Base-by-base conservation (phyloP, 2,888 invertebrate species). In the Philaethria dido region DNA sequence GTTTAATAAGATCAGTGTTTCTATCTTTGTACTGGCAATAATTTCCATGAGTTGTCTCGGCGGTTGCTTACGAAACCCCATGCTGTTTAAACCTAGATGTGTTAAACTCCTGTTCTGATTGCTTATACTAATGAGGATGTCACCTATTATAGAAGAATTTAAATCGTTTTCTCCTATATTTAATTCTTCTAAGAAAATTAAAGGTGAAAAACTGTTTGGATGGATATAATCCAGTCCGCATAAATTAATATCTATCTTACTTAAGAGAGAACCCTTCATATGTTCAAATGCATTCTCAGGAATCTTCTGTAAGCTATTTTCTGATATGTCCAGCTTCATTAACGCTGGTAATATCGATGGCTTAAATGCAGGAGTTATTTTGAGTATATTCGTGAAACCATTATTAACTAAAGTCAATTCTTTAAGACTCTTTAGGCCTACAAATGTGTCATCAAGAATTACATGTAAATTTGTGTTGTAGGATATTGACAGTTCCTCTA, bases 191-290 rank as follows among this genome's bases (percentile, higher is more conserved):
- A 95, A 79, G 48, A 87, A 79, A 67, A 78, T 87, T 4, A 94
- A 80, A 5, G 89, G 87, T 4, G 83, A 68, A n/a, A 94, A 89
- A 70, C 92, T 88, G 42, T 89, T 80, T 0, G 93, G 88, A 74
- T 94, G 89, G 48, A 94, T 89, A 52, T 81, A 87, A 66, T 94
- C 93, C 29, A 94, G 80, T 74, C 93, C 88, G 74, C 94, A 94
- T 47, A 94, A 81, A 69, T 89, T 87, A 44, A 94, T 75, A 74
- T 92, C 88, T 2, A 94, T 78, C 73, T 87, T 90, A 66, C 81
- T 79, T 33, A 94, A 73, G 1, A 68, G 69, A 1, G 90, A 88
- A 2, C 91, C 92, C 57, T 74, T 74, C 93, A 94, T 92, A 0
- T 87, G 78, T 13, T 69, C 59, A 69, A 94, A 94, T 50, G 93